Base-by-base conservation (phyloP, 1,140 invertebrate genomes). In the Ips nitidus region DNA sequence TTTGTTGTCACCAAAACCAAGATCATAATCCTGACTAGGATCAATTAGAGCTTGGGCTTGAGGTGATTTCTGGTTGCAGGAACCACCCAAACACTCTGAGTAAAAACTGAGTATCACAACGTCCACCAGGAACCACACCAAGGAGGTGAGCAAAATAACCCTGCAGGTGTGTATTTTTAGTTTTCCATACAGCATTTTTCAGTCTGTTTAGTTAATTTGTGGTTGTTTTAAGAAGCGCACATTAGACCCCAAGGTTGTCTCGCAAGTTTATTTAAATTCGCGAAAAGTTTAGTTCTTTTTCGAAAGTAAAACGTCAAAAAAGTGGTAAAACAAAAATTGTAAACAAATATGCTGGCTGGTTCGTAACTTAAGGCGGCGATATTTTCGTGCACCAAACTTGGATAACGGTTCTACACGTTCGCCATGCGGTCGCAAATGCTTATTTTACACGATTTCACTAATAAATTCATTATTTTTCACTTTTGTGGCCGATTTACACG, bases 71-170 rank as follows among this genome's bases (percentile, higher is more conserved):
- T 78, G 75, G 70, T 84, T 84, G 78, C 89, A 91, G 84, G 88
- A 89, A 63, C 89, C 88, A 71, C 90, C 89, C 66, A 91, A 87
- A 81, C 91, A 97, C 77, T 98, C 96, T 41, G 94, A 94, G 82
- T 95, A 98, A 81, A 95, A 91, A 82, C 95, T 94, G 55, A 99
- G 85, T 43, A 98, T 83, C 63, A 93, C 87, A 38, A 97, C 93
- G 82, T 96, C 95, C 45, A 98, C 86, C 74, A 98, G 85, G 76
- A 98, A 91, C 97, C 97, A 98, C 50, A 96, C 94, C 65, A 99
- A 83, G 0, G 96, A 98, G 68, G 97, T 98, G 72, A 95, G 84
- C 71, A 98, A 82, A 73, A 99, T 93, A 72, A 98, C 92, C 79
- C 95, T 94, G 82, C 94, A 98, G 64, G 94, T 96, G 81, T 96